Conservation (phyloP, 2,113 vertebrate species). For the Clarias batrachus region DNA sequence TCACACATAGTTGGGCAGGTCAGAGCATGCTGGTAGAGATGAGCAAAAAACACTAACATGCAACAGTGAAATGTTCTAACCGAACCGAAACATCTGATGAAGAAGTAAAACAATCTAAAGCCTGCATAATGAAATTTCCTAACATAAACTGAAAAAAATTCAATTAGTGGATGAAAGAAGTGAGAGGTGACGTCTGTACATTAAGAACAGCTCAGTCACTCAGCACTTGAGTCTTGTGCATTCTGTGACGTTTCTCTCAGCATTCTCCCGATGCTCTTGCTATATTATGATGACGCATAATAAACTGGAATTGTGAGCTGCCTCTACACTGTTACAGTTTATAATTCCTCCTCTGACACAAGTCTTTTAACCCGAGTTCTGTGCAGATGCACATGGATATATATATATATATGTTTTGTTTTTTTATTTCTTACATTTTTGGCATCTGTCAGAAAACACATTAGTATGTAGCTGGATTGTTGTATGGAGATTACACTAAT, state of each 20-base stretch:
- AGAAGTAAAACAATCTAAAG: not conserved
- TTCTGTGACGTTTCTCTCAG: not conserved
- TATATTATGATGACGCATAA: not conserved
- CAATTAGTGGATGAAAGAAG: not conserved
- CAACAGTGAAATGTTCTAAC: not conserved
- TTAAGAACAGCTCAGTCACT: conserved; percentile 4
- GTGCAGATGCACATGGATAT: not conserved
- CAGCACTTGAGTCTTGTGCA: not conserved
- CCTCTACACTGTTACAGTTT: not conserved
- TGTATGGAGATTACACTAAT: not conserved
- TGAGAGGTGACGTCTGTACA: not conserved
- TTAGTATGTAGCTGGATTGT: not conserved
- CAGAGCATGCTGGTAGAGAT: not conserved
- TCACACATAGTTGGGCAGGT: conserved; percentile 48
- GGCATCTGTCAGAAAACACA: not conserved
- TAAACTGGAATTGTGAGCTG: conserved; percentile 35
- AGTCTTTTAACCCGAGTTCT: conserved; percentile 5
- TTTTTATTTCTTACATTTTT: not conserved
- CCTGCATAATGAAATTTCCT: not conserved
- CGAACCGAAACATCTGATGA: not conserved
- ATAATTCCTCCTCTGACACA: conserved; percentile 15
- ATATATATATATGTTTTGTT: not conserved
- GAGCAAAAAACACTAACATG: not conserved
- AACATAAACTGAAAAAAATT: not conserved
- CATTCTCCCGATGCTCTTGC: not conserved